Evolutionary conservation across 2,113 vertebrate species (phyloP).

Genomic region (Noturus placidus): DNA sequence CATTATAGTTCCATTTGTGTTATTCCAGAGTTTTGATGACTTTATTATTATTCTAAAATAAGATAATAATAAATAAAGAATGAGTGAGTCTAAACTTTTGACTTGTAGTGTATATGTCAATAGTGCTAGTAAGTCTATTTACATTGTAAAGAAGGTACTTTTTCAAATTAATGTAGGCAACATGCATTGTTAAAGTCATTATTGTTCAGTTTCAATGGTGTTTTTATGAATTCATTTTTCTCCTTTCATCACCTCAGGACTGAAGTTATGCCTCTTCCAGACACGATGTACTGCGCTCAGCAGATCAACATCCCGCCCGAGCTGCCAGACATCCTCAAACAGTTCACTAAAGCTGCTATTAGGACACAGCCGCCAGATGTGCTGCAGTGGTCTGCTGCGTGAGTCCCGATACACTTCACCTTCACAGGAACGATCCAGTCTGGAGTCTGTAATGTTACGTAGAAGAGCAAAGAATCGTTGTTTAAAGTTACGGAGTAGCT

Average conservation of each 20-base stretch:
- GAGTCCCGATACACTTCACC: constrained; percentile 62
- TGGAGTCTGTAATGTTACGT: background rate
- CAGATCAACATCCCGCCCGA: constrained; percentile 88
- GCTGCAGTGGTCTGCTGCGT: constrained; percentile 87
- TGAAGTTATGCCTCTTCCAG: constrained; percentile 80
- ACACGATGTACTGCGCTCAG: constrained; percentile 87
- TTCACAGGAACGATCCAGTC: background rate
- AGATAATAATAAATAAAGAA: too few species aligned
- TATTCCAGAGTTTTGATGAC: too few species aligned
- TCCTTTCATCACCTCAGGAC: background rate
- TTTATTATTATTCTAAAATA: too few species aligned
- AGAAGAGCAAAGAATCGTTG: background rate
- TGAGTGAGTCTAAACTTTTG: too few species aligned
- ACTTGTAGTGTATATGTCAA: background rate
- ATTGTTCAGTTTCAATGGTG: background rate
- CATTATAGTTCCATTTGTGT: too few species aligned
- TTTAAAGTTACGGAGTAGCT: background rate
- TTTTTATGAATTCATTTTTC: background rate
- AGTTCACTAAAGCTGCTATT: constrained; percentile 91
- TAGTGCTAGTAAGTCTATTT: too few species aligned
- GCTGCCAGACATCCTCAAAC: constrained; percentile 86
- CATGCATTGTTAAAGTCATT: background rate
- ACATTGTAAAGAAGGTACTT: too few species aligned
- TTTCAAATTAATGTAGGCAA: background rate
- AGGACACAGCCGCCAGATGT: constrained; percentile 87